Conservation (phyloP, 2,797 vertebrate genomes). For the Erithacus rubecula region DNA sequence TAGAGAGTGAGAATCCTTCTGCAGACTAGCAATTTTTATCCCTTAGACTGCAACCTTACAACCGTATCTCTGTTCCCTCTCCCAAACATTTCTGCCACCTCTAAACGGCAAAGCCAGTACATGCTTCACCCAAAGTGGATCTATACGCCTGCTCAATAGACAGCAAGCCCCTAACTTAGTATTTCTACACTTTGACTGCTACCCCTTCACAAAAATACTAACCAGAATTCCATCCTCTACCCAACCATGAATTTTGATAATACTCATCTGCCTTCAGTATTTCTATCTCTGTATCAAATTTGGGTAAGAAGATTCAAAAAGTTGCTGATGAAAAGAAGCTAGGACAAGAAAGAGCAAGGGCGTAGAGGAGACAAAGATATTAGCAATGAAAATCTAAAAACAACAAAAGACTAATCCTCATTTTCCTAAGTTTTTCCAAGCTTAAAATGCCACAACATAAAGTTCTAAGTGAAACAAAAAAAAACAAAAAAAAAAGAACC, state of each 20-base stretch:
- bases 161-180: background rate
- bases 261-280: background rate
- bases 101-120: background rate
- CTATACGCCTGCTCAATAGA: background rate
- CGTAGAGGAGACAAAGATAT: background rate
- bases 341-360: background rate
- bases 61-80: background rate
- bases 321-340: background rate
- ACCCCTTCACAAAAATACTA: background rate
- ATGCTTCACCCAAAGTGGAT: background rate
- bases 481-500: background rate
- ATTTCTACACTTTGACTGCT: background rate
- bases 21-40: background rate
- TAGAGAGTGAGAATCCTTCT: background rate
- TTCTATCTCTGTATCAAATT: background rate
- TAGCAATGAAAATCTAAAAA: background rate
- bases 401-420: background rate
- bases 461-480: background rate
- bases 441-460: background rate
- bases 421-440: background rate
- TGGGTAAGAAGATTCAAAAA: background rate
- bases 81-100: fast-evolving
- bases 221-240: background rate
- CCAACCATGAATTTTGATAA: background rate
- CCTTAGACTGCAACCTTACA: background rate